Base-by-base conservation (phyloP, 2,888 invertebrate genomes). In the Iselma pallidipennis region DNA sequence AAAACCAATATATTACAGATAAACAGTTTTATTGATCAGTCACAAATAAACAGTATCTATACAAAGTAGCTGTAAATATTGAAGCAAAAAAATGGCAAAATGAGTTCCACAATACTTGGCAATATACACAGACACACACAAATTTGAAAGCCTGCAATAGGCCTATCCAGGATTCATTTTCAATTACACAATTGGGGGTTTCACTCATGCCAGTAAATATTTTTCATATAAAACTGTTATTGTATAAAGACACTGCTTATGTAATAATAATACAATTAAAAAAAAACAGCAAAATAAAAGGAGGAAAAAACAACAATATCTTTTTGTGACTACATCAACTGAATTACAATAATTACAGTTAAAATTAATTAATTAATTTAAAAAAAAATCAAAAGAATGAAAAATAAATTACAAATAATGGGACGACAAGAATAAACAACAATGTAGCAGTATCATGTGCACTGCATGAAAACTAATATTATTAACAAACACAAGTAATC, bases 31-130 rank as follows among this genome's bases (percentile, higher is more conserved):
- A 74, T 71, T 73, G 70, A 76, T 78, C 77, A 78, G 75, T 78
- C 76, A 76, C 77, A 78, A 78, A 78, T 77, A 78, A 78, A 77
- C 45, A 45, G 45, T 77, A 76, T 76, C 71, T 76, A 73, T 76
- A 78, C 76, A 77, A 74, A 74, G 71, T 75, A 72, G 73, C 68
- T 72, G 69, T 70, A 71, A 67, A 70, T 68, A 63, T 68, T n/a
- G 58, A 74, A 74, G 70, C 71, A 65, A 23, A n/a, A n/a, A n/a
- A 14, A 66, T 67, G 69, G 67, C 71, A 71, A 70, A 65, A 69
- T 66, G 67, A 67, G 74, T 68, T 63, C 68, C 54, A 66, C 54
- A 61, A 54, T 59, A 45, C 42, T 63, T 67, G 51, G 65, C 54
- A 61, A 54, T 59, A 45, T 33, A 55, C 19, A 51, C 61, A 59